Conservation (phyloP, 2,113 vertebrate genomes). For the Rhinopomastus cyanomelas region DNA sequence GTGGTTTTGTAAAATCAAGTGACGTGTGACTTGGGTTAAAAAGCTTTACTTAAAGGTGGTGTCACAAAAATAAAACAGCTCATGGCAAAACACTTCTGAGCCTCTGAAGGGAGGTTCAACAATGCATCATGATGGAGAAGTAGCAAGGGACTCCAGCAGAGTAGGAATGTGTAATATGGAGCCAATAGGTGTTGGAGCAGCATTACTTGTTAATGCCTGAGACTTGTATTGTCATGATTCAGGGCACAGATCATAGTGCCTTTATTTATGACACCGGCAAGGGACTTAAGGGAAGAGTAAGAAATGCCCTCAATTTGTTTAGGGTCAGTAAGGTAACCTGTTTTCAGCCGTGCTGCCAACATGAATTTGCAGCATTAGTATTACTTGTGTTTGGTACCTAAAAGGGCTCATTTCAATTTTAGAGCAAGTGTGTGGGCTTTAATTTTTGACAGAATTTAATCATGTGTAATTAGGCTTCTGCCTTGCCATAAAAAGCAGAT, state of each 20-base stretch:
- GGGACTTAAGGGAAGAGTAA: background rate
- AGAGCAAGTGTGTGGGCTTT: conserved; percentile 15
- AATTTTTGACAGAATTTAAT: conserved; percentile 45
- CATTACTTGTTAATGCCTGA: background rate
- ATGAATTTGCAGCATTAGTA: background rate
- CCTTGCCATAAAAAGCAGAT: background rate
- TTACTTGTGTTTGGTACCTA: conserved; percentile 15
- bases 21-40: background rate
- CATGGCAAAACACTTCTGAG: background rate
- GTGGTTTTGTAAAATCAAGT: background rate
- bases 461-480: conserved; percentile 2
- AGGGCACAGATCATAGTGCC: background rate
- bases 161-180: background rate
- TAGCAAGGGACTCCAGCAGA: background rate
- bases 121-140: background rate
- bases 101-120: background rate
- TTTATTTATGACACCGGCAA: background rate
- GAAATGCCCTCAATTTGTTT: background rate
- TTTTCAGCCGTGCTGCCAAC: background rate
- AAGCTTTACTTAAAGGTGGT: background rate
- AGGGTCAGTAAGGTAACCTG: background rate
- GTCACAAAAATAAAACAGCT: background rate
- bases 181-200: background rate
- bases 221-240: background rate
- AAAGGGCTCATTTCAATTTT: background rate